These are phyloP conservation scores for Melipona bicolor DNA, from an alignment of 2,888 invertebrate species.

Conservation along the genomic window DNA sequence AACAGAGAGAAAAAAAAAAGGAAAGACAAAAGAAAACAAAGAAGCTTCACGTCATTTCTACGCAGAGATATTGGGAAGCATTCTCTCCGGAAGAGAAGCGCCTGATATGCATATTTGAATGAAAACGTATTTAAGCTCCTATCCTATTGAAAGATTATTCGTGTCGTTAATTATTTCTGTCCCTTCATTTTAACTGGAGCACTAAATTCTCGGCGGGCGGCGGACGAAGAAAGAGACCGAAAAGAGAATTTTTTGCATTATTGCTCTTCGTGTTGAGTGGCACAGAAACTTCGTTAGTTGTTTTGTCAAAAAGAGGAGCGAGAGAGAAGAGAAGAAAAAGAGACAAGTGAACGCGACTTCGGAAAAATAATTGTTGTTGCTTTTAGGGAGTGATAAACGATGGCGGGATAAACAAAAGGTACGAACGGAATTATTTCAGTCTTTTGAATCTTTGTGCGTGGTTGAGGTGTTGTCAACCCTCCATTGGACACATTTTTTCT, in stretches of 20 bases:
- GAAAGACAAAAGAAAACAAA: not conserved
- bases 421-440: constrained; percentile 15
- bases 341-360: constrained; percentile 22
- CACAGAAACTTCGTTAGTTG: constrained; percentile 54
- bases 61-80: constrained; percentile 7
- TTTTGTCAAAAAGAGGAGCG: not conserved
- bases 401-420: constrained; percentile 61
- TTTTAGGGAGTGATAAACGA: constrained; percentile 69
- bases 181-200: constrained; percentile 35
- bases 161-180: constrained; percentile 41
- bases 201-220: constrained; percentile 38
- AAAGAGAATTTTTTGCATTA: constrained; percentile 48
- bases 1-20: too few relatives aligned
- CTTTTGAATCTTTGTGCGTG: too few relatives aligned
- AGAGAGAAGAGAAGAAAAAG: constrained; percentile 5
- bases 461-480: too few relatives aligned
- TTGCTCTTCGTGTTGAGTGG: constrained; percentile 55
- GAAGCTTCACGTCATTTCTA: constrained; percentile 3
- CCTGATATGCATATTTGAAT: not conserved
- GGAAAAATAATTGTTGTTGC: constrained; percentile 67
- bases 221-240: constrained; percentile 6
- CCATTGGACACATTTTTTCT: too few relatives aligned
- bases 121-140: constrained; percentile 14
- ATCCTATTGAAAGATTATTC: constrained; percentile 27
- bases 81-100: not conserved